Conservation (phyloP, 2,113 vertebrate species). For the Caretta caretta region DNA sequence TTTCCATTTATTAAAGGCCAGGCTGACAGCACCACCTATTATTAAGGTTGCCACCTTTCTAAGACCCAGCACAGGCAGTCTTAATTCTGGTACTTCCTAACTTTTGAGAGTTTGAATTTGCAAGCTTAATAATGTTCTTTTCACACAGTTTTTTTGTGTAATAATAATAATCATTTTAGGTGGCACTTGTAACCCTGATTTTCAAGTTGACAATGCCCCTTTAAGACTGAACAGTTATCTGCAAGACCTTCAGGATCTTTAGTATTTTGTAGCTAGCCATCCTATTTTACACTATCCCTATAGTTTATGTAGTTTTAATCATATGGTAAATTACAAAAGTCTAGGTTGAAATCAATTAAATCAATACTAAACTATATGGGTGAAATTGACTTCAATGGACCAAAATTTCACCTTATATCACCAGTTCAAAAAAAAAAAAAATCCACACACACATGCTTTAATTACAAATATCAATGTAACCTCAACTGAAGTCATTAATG, state of each 20-base stretch:
- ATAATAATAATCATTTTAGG: not conserved
- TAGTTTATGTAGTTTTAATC: not conserved
- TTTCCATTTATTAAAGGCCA: not conserved
- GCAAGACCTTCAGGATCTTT: not conserved
- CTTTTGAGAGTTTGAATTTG: not conserved
- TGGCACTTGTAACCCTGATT: not conserved
- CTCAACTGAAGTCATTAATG: not conserved
- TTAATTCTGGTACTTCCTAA: not conserved
- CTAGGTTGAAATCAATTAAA: not conserved
- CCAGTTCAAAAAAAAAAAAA: not conserved
- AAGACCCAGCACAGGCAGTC: not conserved
- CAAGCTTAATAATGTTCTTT: not conserved
- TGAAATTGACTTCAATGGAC: not conserved
- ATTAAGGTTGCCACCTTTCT: not conserved
- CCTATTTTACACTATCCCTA: not conserved
- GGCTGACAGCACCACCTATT: not conserved
- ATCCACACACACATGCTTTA: not conserved
- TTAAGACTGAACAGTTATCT: conserved; percentile 7
- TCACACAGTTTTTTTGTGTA: not conserved
- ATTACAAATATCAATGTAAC: not conserved
- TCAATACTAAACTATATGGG: not conserved
- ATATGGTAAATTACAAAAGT: not conserved
- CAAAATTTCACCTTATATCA: not conserved
- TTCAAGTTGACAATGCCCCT: not conserved
- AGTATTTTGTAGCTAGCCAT: not conserved